Conservation (phyloP, 2,113 vertebrate species). For the Gopherus flavomarginatus region DNA sequence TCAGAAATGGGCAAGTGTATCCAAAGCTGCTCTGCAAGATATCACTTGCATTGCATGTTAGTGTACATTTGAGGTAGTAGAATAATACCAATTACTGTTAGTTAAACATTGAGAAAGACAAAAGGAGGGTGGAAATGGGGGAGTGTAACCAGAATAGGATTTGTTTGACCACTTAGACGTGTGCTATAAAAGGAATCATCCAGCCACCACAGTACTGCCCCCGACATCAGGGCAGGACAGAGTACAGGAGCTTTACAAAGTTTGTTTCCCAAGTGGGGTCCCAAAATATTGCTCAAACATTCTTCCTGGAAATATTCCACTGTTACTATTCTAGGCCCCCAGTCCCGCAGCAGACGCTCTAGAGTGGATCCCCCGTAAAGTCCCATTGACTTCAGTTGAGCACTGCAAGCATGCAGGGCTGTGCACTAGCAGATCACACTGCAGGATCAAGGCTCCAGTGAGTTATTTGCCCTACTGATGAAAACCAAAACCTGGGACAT, state of each 20-base stretch:
- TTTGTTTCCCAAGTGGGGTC: neutral
- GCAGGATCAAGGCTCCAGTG: neutral
- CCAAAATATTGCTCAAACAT: conserved; percentile 17
- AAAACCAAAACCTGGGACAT: neutral
- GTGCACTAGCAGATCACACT: neutral
- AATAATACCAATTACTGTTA: neutral
- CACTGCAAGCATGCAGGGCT: fast-evolving
- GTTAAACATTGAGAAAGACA: neutral
- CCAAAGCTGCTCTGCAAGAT: neutral
- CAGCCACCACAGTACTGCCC: neutral
- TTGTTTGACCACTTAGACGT: neutral
- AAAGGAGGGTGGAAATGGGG: neutral
- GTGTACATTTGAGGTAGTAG: neutral
- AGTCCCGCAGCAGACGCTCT: neutral
- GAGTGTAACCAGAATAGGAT: neutral
- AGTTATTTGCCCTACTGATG: conserved; percentile 11
- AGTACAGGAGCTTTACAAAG: neutral
- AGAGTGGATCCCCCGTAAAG: neutral
- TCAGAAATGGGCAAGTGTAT: neutral
- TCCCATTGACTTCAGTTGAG: neutral
- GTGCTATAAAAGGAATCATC: neutral
- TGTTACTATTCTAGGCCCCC: conserved; percentile 21
- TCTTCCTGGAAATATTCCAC: neutral
- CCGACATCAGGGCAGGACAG: neutral
- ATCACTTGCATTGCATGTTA: fast-evolving